Evolutionary conservation across 2,888 invertebrate genomes (phyloP).

Genomic region (Plagodis dolabraria): DNA sequence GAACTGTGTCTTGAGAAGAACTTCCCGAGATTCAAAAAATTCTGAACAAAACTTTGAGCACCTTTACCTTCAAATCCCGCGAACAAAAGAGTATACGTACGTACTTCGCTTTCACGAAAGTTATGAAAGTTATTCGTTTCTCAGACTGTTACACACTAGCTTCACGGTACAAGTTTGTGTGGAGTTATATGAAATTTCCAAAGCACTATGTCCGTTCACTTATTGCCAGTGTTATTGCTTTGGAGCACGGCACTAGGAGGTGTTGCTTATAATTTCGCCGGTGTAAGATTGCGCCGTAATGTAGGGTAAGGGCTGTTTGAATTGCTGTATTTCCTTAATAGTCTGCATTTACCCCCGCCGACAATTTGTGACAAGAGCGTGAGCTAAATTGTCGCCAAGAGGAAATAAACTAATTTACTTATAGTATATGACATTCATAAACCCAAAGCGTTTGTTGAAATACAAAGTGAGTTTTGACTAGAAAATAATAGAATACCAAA

Average conservation of each 20-base stretch:
- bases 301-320: conserved; percentile 80
- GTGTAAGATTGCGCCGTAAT: conserved; percentile 81
- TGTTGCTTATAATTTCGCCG: conserved; percentile 82
- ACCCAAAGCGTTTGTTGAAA: conserved; percentile 62
- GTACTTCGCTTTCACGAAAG: conserved; percentile 24
- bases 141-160: conserved; percentile 14
- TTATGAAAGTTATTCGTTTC: conserved; percentile 27
- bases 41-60: conserved; percentile 13
- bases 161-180: conserved; percentile 24
- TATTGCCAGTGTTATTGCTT: conserved; percentile 70
- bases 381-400: conserved; percentile 81
- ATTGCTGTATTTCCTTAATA: conserved; percentile 85
- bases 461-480: conserved; percentile 56
- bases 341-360: conserved; percentile 82
- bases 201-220: conserved; percentile 54
- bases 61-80: conserved; percentile 16
- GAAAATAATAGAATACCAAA: conserved; percentile 45
- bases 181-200: conserved; percentile 48
- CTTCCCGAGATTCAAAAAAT: conserved; percentile 26
- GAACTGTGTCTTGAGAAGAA: conserved; percentile 39
- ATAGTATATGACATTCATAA: conserved; percentile 73
- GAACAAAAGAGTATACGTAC: conserved; percentile 16
- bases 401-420: conserved; percentile 85
- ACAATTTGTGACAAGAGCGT: conserved; percentile 84
- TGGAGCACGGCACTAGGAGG: conserved; percentile 76